These are phyloP conservation scores for Eilema depressum DNA, from an alignment of 2,888 invertebrate genomes.

Conservation along the genomic window DNA sequence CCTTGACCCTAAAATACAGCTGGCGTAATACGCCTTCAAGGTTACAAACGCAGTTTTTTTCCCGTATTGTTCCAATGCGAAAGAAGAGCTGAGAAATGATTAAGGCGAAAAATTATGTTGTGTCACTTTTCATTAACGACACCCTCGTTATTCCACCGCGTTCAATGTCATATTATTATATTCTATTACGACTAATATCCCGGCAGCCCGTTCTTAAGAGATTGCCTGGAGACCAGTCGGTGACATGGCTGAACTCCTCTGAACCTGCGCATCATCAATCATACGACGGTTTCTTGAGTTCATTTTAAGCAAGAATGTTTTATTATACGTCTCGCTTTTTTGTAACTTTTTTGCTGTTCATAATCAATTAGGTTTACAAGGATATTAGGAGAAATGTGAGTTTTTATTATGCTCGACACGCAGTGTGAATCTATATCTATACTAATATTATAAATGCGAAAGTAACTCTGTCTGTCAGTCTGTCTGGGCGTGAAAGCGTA, in stretches of 20 bases:
- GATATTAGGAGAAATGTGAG: background rate
- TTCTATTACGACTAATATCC: constrained; percentile 4
- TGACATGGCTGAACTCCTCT: background rate
- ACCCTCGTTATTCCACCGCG: background rate
- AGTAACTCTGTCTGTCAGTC: too few relatives aligned
- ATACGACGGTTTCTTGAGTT: background rate
- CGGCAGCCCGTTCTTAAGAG: background rate
- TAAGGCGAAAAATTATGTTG: constrained; percentile 1
- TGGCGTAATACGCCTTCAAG: too few relatives aligned
- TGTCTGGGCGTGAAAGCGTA: too few relatives aligned
- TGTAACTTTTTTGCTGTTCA: background rate
- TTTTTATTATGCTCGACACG: background rate
- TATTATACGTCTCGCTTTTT: background rate
- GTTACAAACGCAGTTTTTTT: too few relatives aligned
- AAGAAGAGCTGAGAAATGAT: background rate
- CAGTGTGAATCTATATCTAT: background rate
- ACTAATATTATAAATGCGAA: too few relatives aligned
- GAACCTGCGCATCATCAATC: background rate
- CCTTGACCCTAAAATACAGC: too few relatives aligned
- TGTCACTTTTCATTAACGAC: background rate
- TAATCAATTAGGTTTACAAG: constrained; percentile 2
- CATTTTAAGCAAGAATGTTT: background rate
- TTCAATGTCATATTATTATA: constrained; percentile 4
- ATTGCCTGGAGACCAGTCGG: background rate
- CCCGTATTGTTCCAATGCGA: background rate